Evolutionary conservation across 2,113 vertebrate species (phyloP), one percentile per base, ranked within the genome.

Genomic region (Fukomys damarensis): DNA sequence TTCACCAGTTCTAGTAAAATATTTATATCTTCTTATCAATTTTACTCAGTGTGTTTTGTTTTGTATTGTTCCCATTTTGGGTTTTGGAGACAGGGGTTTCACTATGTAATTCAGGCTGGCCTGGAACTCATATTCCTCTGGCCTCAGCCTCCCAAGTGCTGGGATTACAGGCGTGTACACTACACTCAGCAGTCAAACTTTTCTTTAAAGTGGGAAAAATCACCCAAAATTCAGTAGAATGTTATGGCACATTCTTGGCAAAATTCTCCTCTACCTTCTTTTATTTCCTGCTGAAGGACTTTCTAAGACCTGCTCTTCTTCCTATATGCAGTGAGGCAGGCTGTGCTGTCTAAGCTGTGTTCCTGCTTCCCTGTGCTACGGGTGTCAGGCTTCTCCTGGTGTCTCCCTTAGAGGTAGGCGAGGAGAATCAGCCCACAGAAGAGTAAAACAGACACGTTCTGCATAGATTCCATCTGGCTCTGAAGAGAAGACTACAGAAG

Each of bases 401-500:
- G 35, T 28, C 22, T 56, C 70, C 66, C 81, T 79, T 14, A 11
- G 20, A 35, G 20, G 19, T 12, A 4, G 65, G 41, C 61, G 46
- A 70, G 30, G 52, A 89, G 52, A 92, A n/a, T 30, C 28, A 52
- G 24, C 38, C 59, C 49, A 43, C 66, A 38, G 28, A 85, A 43
- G 0, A 32, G 58, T 12, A 66, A 32, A 89, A n/a, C 14, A 59
- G 79, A 41, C 68, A 8, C 13, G 26, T 30, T 91, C 52, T 52
- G 9, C 43, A 19, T 13, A 66, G 61, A n/a, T 81, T 68, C 19
- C 22, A 79, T 92, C 88, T 83, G 41, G 54, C 94, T 89, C 92
- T 92, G 86, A 79, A 91, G 70, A 95, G 24, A 84, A n/a, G 59
- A 17, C n/a, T 81, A 11, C 56, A 93, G 41, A 83, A 70, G 61